Conservation (phyloP, 30 jellyfish, hydroid and myxozoan genomes). For the Hydra vulgaris region DNA sequence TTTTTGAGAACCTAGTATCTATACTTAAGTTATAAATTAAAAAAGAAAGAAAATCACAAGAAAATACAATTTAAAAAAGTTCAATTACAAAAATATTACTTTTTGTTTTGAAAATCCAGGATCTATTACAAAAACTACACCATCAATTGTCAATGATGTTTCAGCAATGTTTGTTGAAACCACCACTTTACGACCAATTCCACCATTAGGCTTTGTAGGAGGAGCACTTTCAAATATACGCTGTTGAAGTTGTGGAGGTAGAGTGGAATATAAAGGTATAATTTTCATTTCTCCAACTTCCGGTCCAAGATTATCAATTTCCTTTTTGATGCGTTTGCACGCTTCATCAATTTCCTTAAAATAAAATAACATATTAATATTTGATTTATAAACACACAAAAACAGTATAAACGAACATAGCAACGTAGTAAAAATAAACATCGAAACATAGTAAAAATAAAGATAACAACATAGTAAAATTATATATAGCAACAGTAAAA, state of each 20-base stretch:
- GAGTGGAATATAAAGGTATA: constrained; percentile 95
- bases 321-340: constrained; percentile 87
- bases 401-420: no score
- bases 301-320: constrained; percentile 94
- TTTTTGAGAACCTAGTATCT: no score
- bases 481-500: no score
- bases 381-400: no score
- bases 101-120: constrained; percentile 99
- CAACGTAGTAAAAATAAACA: neutral
- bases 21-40: no score
- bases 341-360: constrained; percentile 99
- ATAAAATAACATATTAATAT: no score
- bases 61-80: no score
- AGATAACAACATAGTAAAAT: no score
- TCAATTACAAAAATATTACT: constrained; percentile 33
- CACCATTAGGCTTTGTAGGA: constrained; percentile 94
- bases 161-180: constrained; percentile 99
- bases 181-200: constrained; percentile 92
- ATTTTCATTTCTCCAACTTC: constrained; percentile 98
- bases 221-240: constrained; percentile 96
- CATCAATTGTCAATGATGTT: constrained; percentile 98
- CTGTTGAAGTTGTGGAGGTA: constrained; percentile 98
- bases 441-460: neutral
- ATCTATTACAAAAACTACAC: constrained; percentile 98
- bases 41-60: no score